Evolutionary conservation across 2,888 invertebrate genomes (phyloP).

Genomic region (Dusona sp.): DNA sequence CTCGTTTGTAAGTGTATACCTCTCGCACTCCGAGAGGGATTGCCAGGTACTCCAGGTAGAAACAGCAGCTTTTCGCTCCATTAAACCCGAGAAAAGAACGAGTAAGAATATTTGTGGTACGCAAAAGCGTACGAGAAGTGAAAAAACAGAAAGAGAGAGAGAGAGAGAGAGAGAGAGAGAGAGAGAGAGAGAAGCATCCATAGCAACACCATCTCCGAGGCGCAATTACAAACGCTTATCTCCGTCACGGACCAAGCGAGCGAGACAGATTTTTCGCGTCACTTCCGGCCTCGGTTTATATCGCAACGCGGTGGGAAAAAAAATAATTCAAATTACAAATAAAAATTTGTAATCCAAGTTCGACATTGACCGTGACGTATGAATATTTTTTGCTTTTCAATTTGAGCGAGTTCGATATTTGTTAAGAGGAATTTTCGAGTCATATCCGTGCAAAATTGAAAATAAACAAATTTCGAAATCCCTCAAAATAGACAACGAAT

Average conservation of each 20-base stretch:
- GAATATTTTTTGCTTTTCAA: too few relatives aligned
- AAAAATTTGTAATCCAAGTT: not conserved
- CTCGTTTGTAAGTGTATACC: not conserved
- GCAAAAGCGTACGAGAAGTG: constrained; percentile 31
- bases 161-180: too few relatives aligned
- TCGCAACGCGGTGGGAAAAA: constrained; percentile 20
- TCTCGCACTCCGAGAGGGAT: constrained; percentile 5
- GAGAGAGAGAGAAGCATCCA: not conserved
- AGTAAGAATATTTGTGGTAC: constrained; percentile 52
- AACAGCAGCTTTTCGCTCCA: constrained; percentile 55
- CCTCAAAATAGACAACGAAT: not conserved
- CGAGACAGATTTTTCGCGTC: constrained; percentile 82
- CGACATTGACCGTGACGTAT: not conserved
- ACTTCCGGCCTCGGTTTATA: constrained; percentile 76
- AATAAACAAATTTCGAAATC: not conserved
- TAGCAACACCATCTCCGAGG: constrained; percentile 60
- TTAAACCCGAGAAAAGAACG: constrained; percentile 55
- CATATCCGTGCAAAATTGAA: too few relatives aligned
- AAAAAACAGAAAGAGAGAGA: not conserved
- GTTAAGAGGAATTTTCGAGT: too few relatives aligned
- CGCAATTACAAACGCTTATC: constrained; percentile 82
- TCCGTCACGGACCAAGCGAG: constrained; percentile 82
- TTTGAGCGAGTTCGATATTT: too few relatives aligned
- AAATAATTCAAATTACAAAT: constrained; percentile 22
- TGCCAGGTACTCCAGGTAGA: constrained; percentile 7